phyloP scores from a whole-genome alignment of 2,113 vertebrate genomes.

The Cnemophilus loriae region DNA sequence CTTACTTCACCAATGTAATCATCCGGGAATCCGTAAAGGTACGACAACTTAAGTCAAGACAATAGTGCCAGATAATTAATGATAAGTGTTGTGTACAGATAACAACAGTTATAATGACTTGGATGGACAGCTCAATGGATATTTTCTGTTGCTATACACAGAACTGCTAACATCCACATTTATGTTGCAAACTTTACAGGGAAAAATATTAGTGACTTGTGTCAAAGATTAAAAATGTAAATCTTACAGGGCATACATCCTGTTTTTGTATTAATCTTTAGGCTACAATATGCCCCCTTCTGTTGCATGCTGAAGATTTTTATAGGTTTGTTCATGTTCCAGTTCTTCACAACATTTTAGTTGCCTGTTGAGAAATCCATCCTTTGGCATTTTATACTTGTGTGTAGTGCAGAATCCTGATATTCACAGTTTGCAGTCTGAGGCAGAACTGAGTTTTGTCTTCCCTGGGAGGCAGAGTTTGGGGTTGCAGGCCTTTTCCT shows the following conservation, averaged over 20 bases:
- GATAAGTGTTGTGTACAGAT: not conserved
- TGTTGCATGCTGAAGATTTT: not conserved
- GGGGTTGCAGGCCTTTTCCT: not conserved
- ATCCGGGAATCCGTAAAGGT: not conserved
- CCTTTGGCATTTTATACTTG: not conserved
- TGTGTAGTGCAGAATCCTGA: not conserved
- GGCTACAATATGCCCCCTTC: not conserved
- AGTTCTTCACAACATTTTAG: not conserved
- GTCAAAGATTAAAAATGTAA: not conserved
- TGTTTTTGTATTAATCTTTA: not conserved
- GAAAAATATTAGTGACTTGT: not conserved
- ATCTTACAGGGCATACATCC: not conserved
- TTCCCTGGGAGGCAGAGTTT: not conserved
- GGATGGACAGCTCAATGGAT: not conserved
- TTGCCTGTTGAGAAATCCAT: not conserved
- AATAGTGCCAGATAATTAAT: not conserved
- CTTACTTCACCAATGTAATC: not conserved
- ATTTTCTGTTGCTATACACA: not conserved
- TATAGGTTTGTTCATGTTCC: not conserved
- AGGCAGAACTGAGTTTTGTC: not conserved
- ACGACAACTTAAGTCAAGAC: not conserved
- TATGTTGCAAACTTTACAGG: not conserved
- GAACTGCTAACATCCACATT: not conserved
- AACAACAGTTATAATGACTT: not conserved
- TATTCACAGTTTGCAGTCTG: not conserved